Conservation (phyloP, 2,888 invertebrate genomes). For the Mactromeris polynyma region DNA sequence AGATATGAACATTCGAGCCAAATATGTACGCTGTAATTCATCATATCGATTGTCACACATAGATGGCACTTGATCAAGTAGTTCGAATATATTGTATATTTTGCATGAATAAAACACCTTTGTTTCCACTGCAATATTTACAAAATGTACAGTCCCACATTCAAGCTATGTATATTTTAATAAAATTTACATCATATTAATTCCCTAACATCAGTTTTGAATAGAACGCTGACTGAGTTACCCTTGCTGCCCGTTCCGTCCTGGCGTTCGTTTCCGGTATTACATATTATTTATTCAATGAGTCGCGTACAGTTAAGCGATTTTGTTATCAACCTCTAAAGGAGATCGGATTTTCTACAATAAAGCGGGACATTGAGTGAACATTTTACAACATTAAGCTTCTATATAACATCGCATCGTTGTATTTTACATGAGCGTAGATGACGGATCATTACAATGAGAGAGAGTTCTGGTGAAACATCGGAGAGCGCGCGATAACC, state of each 20-base stretch:
- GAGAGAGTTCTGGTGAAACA: neutral
- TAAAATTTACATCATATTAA: constrained; percentile 30
- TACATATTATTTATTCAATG: neutral
- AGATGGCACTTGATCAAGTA: too few relatives aligned
- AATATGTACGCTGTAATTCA: too few relatives aligned
- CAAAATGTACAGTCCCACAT: neutral
- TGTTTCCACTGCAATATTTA: too few relatives aligned
- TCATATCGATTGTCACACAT: too few relatives aligned
- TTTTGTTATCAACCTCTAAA: neutral
- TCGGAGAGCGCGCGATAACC: neutral
- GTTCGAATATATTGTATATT: too few relatives aligned
- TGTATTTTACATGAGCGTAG: neutral
- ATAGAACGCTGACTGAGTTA: neutral
- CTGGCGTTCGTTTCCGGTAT: constrained; percentile 4
- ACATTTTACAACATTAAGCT: neutral
- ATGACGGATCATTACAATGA: neutral
- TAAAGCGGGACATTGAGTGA: neutral
- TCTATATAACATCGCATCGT: neutral
- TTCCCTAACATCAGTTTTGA: neutral
- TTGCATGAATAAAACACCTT: too few relatives aligned
- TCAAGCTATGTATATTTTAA: constrained; percentile 31
- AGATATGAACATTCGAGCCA: too few relatives aligned
- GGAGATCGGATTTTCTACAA: constrained; percentile 1
- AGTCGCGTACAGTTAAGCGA: neutral
- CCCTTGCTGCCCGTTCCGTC: constrained; percentile 16